These are phyloP conservation scores for Tor tambroides DNA, from an alignment of 2,113 vertebrate genomes.

Conservation along the genomic window DNA sequence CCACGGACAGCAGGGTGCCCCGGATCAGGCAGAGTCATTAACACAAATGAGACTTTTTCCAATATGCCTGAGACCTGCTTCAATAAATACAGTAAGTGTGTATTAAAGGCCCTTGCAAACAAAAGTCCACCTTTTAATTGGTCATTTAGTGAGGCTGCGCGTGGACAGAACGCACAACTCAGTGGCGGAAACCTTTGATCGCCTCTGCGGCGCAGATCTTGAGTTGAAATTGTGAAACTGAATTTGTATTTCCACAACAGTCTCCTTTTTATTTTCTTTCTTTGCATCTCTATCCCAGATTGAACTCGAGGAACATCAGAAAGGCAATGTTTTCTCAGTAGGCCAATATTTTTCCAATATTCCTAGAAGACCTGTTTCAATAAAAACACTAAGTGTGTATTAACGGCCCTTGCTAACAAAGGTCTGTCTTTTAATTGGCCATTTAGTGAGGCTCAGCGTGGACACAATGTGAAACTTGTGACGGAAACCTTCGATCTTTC, in stretches of 20 bases:
- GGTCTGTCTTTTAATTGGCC: too few relatives aligned
- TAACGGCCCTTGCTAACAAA: neutral
- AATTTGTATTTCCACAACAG: conserved; percentile 3
- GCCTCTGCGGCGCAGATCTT: neutral
- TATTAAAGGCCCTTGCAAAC: conserved; percentile 23
- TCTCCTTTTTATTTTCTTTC: neutral
- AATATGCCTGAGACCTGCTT: conserved; percentile 47
- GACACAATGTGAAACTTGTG: neutral
- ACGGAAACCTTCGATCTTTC: too few relatives aligned
- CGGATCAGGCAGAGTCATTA: conserved; percentile 45
- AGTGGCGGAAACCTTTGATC: neutral
- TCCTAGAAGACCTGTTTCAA: conserved; percentile 35
- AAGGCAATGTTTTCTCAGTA: conserved; percentile 13
- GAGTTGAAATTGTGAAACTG: conserved; percentile 39
- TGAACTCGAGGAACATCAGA: neutral
- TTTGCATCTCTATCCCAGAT: conserved; percentile 18
- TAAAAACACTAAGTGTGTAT: conserved; percentile 28
- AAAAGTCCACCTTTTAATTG: conserved; percentile 39
- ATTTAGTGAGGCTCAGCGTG: too few relatives aligned
- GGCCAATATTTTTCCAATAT: conserved; percentile 32
- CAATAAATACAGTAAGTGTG: conserved; percentile 38
- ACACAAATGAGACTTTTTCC: conserved; percentile 58
- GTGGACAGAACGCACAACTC: neutral
- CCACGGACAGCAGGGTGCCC: conserved; percentile 43
- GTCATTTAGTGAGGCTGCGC: neutral